Conservation (phyloP, 1,140 invertebrate genomes). For the Drosophila pandora region DNA sequence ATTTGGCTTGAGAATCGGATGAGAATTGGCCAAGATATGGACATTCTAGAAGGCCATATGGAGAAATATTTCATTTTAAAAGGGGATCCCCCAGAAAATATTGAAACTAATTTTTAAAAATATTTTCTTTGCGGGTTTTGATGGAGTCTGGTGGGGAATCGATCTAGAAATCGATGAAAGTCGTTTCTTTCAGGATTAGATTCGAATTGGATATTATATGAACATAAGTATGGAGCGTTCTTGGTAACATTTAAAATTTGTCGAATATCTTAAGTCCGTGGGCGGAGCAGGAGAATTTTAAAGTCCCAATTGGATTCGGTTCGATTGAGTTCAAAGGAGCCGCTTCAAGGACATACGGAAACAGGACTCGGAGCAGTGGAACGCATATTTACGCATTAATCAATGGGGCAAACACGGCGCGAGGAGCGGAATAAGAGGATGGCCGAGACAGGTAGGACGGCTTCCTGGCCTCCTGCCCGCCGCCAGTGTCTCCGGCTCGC, state of each 20-base stretch:
- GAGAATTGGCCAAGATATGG: too few relatives aligned
- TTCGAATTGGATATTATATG: too few relatives aligned
- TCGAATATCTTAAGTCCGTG: background rate
- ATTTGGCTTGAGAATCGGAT: too few relatives aligned
- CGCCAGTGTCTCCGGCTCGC: background rate
- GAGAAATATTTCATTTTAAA: too few relatives aligned
- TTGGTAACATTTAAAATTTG: background rate
- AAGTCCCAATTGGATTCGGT: conserved; percentile 9
- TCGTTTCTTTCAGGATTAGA: too few relatives aligned
- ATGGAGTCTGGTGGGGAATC: too few relatives aligned
- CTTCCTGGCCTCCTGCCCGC: background rate
- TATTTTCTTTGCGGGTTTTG: too few relatives aligned
- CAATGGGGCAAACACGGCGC: conserved; percentile 66
- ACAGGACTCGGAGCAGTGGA: conserved; percentile 53
- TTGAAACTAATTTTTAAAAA: too few relatives aligned
- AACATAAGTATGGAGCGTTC: too few relatives aligned
- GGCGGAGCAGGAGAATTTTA: background rate
- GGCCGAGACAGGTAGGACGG: conserved; percentile 35
- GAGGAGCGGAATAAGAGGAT: conserved; percentile 27
- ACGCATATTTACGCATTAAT: conserved; percentile 77
- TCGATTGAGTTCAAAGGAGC: conserved; percentile 33
- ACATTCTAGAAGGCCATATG: too few relatives aligned
- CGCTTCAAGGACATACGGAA: conserved; percentile 39
- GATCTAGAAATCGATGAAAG: too few relatives aligned
- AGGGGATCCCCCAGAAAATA: too few relatives aligned